A percentile compares a stretch with the other conserved stretches of the same genome.
These are phyloP conservation scores for Catalaphyllia jardinei DNA, from an alignment of 64 coral and sea anemone genomes.

Conservation along the genomic window DNA sequence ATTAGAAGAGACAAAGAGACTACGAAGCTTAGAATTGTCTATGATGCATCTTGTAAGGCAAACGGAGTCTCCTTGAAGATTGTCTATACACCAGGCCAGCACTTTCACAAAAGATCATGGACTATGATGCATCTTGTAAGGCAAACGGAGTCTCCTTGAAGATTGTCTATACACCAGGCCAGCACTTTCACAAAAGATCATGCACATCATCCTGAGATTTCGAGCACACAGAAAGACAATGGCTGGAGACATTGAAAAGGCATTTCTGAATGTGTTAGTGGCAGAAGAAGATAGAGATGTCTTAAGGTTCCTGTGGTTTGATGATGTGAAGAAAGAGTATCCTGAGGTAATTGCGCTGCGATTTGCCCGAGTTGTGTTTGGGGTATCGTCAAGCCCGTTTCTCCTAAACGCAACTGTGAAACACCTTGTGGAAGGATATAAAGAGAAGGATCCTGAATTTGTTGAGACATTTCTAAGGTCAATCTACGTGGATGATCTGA, in stretches of 20 bases:
- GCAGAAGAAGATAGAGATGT: constrained; percentile 39
- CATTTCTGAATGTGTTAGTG: constrained; percentile 53
- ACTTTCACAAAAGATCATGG: constrained; percentile 40
- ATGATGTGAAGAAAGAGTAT: constrained; percentile 24
- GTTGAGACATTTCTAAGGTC: too few species aligned
- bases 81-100: constrained; percentile 49
- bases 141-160: too few species aligned
- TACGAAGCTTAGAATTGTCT: constrained; percentile 37
- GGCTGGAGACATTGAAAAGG: constrained; percentile 58
- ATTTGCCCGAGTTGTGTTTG: too few species aligned
- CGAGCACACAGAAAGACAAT: constrained; percentile 44
- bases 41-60: constrained; percentile 48
- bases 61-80: background rate
- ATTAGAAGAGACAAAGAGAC: constrained; percentile 60
- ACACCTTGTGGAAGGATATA: too few species aligned
- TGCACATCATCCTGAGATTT: constrained; percentile 60
- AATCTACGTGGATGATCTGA: too few species aligned
- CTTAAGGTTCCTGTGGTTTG: constrained; percentile 39
- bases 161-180: constrained; percentile 47
- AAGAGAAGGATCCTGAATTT: too few species aligned
- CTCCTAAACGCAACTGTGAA: too few species aligned
- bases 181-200: constrained; percentile 33
- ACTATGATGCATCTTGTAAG: too few species aligned
- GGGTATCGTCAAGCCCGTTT: too few species aligned
- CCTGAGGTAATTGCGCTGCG: too few species aligned